A percentile compares a stretch with the other conserved stretches of the same genome.
Conservation (phyloP, 2,888 invertebrate genomes). For the Eupithecia dodoneata region DNA sequence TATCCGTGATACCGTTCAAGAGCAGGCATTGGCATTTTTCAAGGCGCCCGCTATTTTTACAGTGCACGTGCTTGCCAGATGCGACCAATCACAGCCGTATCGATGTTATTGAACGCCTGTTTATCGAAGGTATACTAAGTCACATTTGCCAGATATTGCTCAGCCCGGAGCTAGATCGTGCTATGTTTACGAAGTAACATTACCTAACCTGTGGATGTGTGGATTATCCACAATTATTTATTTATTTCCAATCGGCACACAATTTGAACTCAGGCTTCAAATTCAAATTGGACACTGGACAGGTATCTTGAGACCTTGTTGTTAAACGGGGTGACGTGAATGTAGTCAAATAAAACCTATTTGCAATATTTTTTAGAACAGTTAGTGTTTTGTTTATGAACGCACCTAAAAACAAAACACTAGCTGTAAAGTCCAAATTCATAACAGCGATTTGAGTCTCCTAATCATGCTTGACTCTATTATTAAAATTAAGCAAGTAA, state of each 20-base stretch:
- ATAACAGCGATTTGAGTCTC: too few species aligned
- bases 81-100: constrained; percentile 39
- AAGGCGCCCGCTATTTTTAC: constrained; percentile 58
- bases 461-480: not conserved
- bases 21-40: constrained; percentile 47
- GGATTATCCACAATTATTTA: too few species aligned
- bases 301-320: not conserved
- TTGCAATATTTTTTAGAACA: too few species aligned
- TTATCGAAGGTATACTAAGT: constrained; percentile 11
- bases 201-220: too few species aligned
- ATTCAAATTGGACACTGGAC: not conserved
- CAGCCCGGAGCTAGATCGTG: too few species aligned
- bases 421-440: not conserved
- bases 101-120: constrained; percentile 23
- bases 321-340: too few species aligned
- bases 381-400: not conserved
- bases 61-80: constrained; percentile 58
- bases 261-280: not conserved
- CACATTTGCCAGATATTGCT: not conserved
- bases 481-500: not conserved
- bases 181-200: too few species aligned
- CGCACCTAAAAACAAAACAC: not conserved
- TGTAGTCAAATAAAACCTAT: too few species aligned
- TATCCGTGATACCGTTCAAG: constrained; percentile 49
- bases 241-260: not conserved